Percentiles rank a stretch among this genome's conserved stretches.
phyloP scores from a whole-genome alignment of 2,888 invertebrate genomes.

The Callyntrura guangdongensis region DNA sequence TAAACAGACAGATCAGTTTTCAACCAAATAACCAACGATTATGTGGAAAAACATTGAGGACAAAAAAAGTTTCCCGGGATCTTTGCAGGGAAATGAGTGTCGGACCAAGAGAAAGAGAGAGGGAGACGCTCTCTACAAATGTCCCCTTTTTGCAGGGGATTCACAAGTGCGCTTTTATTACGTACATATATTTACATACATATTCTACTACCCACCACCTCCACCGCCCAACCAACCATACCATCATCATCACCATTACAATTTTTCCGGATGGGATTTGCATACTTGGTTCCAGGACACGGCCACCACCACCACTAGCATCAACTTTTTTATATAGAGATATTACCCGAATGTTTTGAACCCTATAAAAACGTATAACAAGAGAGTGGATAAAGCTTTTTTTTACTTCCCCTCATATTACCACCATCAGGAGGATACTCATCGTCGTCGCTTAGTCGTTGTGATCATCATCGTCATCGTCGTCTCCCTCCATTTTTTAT shows the following conservation, averaged over 20 bases:
- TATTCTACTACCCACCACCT: neutral
- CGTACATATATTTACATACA: slow-evolving; percentile 46
- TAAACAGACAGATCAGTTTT: slow-evolving; percentile 66
- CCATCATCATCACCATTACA: slow-evolving; percentile 67
- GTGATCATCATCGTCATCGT: slow-evolving; percentile 57
- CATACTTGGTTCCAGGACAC: slow-evolving; percentile 60
- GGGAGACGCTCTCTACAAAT: neutral
- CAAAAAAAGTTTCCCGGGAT: slow-evolving; percentile 53
- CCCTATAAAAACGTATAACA: slow-evolving; percentile 26
- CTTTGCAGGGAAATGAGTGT: neutral
- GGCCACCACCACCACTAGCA: slow-evolving; percentile 4
- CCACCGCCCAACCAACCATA: slow-evolving; percentile 57
- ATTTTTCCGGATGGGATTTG: slow-evolving; percentile 66
- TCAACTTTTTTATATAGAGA: slow-evolving; percentile 16
- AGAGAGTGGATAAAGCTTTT: slow-evolving; percentile 54
- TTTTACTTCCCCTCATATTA: slow-evolving; percentile 62
- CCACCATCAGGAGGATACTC: slow-evolving; percentile 35
- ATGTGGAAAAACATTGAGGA: slow-evolving; percentile 45
- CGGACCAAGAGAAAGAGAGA: neutral
- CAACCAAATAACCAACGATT: slow-evolving; percentile 61
- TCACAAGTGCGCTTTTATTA: slow-evolving; percentile 48
- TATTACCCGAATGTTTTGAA: neutral
- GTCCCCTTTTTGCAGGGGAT: slow-evolving; percentile 2
- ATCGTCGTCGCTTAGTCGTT: slow-evolving; percentile 9
- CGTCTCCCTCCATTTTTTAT: slow-evolving; percentile 60